phyloP scores from a whole-genome alignment of 2,113 vertebrate genomes.

The Egretta garzetta region DNA sequence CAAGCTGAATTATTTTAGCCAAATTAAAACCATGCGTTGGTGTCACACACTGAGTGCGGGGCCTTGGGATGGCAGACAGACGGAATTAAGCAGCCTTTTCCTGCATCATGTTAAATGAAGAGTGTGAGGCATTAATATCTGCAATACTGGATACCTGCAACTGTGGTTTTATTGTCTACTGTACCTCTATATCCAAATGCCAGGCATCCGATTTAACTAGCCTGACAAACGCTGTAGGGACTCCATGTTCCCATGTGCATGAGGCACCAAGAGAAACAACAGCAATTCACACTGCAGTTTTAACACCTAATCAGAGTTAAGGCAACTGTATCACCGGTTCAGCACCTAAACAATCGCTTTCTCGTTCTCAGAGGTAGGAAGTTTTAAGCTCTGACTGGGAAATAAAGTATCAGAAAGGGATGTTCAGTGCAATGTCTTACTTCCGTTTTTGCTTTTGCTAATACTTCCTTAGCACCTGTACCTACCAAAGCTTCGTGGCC shows the following conservation, averaged over 20 bases:
- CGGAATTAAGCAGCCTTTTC: neutral
- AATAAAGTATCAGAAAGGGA: neutral
- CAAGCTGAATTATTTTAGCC: conserved; percentile 38
- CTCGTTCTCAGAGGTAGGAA: neutral
- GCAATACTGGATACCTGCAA: neutral
- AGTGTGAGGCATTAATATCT: neutral
- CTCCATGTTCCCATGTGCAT: fast-evolving
- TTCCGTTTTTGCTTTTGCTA: neutral
- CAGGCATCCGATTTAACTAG: neutral
- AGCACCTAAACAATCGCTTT: neutral
- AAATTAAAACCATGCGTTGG: neutral
- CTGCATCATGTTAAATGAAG: neutral
- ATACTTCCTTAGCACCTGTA: neutral
- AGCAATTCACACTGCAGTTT: neutral
- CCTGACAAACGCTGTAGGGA: neutral
- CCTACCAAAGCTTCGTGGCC: neutral
- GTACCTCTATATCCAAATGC: neutral
- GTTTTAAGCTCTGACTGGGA: neutral
- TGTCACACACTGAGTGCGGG: neutral
- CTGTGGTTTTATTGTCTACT: neutral
- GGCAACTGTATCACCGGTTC: neutral
- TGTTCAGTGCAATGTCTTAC: neutral
- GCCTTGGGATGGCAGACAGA: neutral
- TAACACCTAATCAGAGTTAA: neutral
- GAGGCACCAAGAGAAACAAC: neutral